Conservation (phyloP, 2,113 vertebrate species). For the Rhagologus leucostigma region DNA sequence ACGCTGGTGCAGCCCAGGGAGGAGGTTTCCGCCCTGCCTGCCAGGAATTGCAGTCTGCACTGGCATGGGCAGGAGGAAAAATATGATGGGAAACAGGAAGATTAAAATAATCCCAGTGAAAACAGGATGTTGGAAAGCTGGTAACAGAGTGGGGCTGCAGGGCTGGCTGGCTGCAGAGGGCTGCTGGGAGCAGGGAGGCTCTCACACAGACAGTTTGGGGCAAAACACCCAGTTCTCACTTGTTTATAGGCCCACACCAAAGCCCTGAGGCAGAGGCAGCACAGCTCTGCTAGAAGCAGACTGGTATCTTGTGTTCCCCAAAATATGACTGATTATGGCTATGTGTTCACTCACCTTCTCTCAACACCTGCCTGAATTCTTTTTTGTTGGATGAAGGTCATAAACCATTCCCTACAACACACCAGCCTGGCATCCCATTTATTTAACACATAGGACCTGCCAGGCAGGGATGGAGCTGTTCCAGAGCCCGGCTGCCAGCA, state of each 20-base stretch:
- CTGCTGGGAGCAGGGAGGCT: background rate
- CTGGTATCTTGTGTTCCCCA: background rate
- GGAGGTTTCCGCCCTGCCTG: background rate
- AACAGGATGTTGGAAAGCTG: constrained; percentile 8
- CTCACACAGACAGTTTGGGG: background rate
- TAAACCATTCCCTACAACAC: background rate
- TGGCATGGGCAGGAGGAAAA: constrained; percentile 10
- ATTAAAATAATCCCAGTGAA: background rate
- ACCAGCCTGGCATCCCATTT: background rate
- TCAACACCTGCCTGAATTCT: background rate
- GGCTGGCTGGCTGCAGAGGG: background rate
- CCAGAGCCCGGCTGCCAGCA: background rate
- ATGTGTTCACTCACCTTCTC: background rate
- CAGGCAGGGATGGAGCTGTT: background rate
- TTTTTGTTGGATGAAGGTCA: background rate
- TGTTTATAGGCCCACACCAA: background rate
- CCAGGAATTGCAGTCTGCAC: background rate
- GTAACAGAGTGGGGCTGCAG: background rate
- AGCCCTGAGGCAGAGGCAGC: background rate
- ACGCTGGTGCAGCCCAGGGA: background rate
- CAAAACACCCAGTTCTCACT: background rate
- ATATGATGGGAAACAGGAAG: background rate
- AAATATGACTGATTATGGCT: background rate
- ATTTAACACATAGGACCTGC: background rate
- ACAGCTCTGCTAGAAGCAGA: background rate